Conservation (phyloP, 2,888 invertebrate species). For the Rotaria sp. region DNA sequence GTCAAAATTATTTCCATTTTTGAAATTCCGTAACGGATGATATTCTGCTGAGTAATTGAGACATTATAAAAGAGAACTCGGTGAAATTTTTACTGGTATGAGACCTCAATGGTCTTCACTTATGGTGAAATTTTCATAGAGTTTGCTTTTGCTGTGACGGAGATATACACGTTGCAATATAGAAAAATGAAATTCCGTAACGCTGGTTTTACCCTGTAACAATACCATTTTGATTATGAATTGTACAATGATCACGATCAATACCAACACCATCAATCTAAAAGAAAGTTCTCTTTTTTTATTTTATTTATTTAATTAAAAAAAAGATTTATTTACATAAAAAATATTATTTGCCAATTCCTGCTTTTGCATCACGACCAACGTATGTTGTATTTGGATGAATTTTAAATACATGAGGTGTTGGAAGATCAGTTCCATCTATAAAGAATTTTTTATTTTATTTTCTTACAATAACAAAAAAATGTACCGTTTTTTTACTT, state of each 20-base stretch:
- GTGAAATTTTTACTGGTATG: too few species aligned
- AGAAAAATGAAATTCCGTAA: too few species aligned
- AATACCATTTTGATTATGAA: slow-evolving; percentile 28
- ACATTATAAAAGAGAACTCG: too few species aligned
- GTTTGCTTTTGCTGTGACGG: too few species aligned
- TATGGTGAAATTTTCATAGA: too few species aligned
- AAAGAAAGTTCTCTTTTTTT: neutral
- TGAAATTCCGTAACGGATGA: too few species aligned
- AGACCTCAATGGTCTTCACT: too few species aligned
- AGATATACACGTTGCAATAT: too few species aligned
- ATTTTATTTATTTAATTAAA: neutral
- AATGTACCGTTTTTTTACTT: neutral
- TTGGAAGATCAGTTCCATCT: neutral
- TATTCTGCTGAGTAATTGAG: too few species aligned
- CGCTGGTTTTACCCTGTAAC: too few species aligned
- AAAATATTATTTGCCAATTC: slow-evolving; percentile 2
- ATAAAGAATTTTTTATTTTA: too few species aligned
- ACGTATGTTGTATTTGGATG: slow-evolving; percentile 13
- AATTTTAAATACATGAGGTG: slow-evolving; percentile 20
- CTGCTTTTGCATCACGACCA: slow-evolving; percentile 16
- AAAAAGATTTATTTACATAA: neutral
- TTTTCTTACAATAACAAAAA: neutral
- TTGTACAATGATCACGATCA: slow-evolving; percentile 31
- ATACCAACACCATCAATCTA: slow-evolving; percentile 27
- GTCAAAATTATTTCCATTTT: too few species aligned